Conservation (phyloP, 2,888 invertebrate genomes). For the Fragum fragum region DNA sequence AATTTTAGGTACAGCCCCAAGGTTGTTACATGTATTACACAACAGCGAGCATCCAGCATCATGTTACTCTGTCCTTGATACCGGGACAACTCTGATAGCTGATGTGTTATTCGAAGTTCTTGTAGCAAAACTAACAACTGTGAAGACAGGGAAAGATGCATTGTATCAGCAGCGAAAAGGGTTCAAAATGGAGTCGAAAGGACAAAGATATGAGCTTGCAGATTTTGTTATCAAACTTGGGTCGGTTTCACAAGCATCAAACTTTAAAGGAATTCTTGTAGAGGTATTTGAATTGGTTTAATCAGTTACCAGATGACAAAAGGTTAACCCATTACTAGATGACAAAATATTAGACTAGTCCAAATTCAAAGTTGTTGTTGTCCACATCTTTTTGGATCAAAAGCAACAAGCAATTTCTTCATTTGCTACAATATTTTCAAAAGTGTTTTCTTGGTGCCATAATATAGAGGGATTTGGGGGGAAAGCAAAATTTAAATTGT, state of each 20-base stretch:
- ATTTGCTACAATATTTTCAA: neutral
- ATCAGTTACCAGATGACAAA: neutral
- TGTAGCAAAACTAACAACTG: conserved; percentile 93
- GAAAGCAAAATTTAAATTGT: too few species aligned
- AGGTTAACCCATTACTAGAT: neutral
- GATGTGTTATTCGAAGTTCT: conserved; percentile 96
- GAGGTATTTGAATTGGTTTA: conserved; percentile 92
- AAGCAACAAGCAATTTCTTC: neutral
- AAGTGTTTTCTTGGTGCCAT: too few species aligned
- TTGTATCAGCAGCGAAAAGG: conserved; percentile 95
- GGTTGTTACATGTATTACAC: conserved; percentile 96
- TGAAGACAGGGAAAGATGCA: conserved; percentile 73
- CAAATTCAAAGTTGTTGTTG: neutral
- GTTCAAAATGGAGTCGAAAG: conserved; percentile 92
- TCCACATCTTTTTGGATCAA: neutral
- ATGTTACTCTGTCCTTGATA: conserved; percentile 95
- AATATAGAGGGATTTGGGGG: too few species aligned
- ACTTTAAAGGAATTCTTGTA: conserved; percentile 96
- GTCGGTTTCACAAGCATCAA: conserved; percentile 95
- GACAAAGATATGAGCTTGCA: conserved; percentile 89
- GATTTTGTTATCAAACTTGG: conserved; percentile 98
- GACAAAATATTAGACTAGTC: neutral
- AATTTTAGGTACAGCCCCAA: conserved; percentile 89
- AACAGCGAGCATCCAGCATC: conserved; percentile 98
- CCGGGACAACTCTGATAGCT: conserved; percentile 94